These are phyloP conservation scores for Lasioglossum baleicum DNA, from an alignment of 1,140 invertebrate species.

Conservation along the genomic window DNA sequence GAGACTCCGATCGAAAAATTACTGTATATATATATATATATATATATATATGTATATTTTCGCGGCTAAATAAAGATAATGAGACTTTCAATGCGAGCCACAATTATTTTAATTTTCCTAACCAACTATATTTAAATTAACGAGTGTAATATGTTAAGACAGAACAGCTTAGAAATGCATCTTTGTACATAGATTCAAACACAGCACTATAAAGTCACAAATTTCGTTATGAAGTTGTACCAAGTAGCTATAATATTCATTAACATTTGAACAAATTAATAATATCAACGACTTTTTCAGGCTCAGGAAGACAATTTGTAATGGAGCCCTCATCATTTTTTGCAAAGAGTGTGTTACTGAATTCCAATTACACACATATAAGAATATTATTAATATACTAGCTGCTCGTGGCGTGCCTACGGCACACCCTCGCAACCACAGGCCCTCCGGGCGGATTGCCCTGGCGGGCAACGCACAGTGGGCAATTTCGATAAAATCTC, in stretches of 20 bases:
- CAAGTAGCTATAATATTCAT: neutral
- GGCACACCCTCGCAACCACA: no score
- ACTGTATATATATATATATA: no score
- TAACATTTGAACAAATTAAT: neutral
- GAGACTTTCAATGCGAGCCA: neutral
- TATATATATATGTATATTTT: slow-evolving; percentile 6
- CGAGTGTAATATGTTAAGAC: neutral
- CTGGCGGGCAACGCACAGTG: no score
- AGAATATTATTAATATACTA: neutral
- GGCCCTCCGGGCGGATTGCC: no score
- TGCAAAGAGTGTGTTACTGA: neutral
- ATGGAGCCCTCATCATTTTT: neutral
- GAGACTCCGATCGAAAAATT: no score
- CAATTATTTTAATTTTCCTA: slow-evolving; percentile 20
- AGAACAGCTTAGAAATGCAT: neutral
- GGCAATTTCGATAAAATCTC: no score
- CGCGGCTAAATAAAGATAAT: slow-evolving; percentile 17
- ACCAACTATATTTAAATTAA: neutral
- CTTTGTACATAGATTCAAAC: neutral
- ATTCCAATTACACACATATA: neutral
- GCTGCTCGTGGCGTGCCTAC: no score
- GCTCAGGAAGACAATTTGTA: slow-evolving; percentile 20
- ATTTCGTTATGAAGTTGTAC: neutral
- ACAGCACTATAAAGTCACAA: neutral
- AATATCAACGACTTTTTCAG: slow-evolving; percentile 27